Base-by-base conservation (phyloP, 1,140 invertebrate genomes). In the Pseudomyrmex gracilis region DNA sequence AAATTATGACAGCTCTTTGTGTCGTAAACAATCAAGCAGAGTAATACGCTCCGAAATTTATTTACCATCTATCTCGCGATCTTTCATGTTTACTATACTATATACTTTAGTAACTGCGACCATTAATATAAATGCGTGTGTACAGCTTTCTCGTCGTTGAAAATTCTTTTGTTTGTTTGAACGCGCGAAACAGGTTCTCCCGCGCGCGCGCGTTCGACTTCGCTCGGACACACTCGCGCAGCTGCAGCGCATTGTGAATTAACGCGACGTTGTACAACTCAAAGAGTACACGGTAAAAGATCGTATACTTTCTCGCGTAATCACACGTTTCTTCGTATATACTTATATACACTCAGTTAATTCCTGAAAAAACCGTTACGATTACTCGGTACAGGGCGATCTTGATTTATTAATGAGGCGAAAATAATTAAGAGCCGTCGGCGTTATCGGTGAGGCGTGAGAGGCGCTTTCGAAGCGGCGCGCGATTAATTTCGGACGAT, bases 391-490 rank as follows among this genome's bases (percentile, higher is more conserved):
- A 58, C 51, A 43, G 34, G 49, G 15, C 55, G 66, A 80, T 22
- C n/a, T 49, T 84, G 86, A 87, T 87, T 87, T 87, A 87, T 87
- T 87, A 87, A 87, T 87, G 86, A 87, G 58, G 73, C 47, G n/a
- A 77, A 87, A 83, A 87, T 87, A 87, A 87, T 87, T 87, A 87
- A 77, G 58, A 83, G 68, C 57, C 85, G 68, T 82, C 82, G 68
- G 57, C 80, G 84, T 87, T 76, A 73, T 67, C 60, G 68, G 34
- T 34, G 34, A 34, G 34, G 34, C 71, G 76, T 70, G 64, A 64
- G 76, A 47, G 53, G 43, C 43, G 76, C 53, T 80, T 47, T 80
- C 66, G 64, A 43, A 34, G 8, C 43, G 76, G 66, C 53, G 76
- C 76, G 64, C 76, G 76, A 80, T 80, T 80, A 80, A 80, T 80